A percentile compares a stretch with the other conserved stretches of the same genome.
phyloP scores from a whole-genome alignment of 2,888 invertebrate species.

The Dioctria linearis region DNA sequence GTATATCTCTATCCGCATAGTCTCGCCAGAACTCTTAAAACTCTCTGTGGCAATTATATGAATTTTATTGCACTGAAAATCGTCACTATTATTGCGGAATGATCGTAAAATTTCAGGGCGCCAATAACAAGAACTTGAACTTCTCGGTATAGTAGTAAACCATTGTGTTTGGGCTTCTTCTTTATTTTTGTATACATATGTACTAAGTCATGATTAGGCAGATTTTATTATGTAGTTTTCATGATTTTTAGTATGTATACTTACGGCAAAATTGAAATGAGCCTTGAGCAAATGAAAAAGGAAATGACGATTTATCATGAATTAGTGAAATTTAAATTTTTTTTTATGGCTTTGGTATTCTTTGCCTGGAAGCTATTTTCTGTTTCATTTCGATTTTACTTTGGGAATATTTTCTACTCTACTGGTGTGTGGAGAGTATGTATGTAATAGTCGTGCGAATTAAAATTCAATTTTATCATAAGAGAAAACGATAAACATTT shows the following conservation, averaged over 20 bases:
- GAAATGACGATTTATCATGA: neutral
- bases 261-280: neutral
- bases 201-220: constrained; percentile 16
- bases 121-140: neutral
- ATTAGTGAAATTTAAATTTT: constrained; percentile 3
- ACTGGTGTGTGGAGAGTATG: too few species aligned
- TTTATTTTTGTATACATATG: neutral
- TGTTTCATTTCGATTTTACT: too few species aligned
- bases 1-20: constrained; percentile 3
- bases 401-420: too few species aligned
- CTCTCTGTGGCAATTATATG: constrained; percentile 31
- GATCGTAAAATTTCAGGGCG: constrained; percentile 25
- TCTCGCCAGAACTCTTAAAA: neutral
- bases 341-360: neutral
- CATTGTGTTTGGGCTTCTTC: neutral
- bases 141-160: too few species aligned
- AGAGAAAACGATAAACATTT: too few species aligned
- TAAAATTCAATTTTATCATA: too few species aligned
- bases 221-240: constrained; percentile 2
- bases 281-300: neutral
- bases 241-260: constrained; percentile 5
- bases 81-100: constrained; percentile 15
- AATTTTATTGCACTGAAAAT: constrained; percentile 45
- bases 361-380: too few species aligned
- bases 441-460: too few species aligned